These are phyloP conservation scores for Procambarus virginalis DNA, from an alignment of 1,140 invertebrate genomes.

Conservation along the genomic window DNA sequence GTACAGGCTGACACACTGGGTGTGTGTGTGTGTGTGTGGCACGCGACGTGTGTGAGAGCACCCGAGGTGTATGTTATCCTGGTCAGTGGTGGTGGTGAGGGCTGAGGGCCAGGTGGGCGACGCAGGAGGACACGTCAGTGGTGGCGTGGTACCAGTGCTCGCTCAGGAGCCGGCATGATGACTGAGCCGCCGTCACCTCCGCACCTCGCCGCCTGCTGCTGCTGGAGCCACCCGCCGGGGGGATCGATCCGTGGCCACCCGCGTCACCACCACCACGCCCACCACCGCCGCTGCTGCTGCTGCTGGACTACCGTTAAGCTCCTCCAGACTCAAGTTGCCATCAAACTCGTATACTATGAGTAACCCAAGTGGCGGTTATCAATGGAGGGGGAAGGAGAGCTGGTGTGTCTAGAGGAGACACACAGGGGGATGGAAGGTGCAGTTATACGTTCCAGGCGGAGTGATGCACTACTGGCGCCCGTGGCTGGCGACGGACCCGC, in stretches of 20 bases:
- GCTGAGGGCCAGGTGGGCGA: conserved; percentile 10
- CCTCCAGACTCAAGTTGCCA: neutral
- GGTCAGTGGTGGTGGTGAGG: neutral
- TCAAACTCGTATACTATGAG: too few relatives aligned
- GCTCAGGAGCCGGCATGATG: conserved; percentile 57
- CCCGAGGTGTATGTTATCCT: neutral
- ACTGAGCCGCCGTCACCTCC: conserved; percentile 37
- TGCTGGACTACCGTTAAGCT: neutral
- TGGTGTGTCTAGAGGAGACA: neutral
- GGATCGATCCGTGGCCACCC: conserved; percentile 49
- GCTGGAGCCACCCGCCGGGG: conserved; percentile 38
- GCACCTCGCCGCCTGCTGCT: conserved; percentile 39
- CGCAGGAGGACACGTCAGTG: neutral
- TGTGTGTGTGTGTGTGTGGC: too few relatives aligned
- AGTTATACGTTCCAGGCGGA: conserved; percentile 20
- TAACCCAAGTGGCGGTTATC: neutral
- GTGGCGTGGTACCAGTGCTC: conserved; percentile 43
- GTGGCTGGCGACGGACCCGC: conserved; percentile 34
- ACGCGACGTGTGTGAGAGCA: neutral
- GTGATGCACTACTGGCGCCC: conserved; percentile 49
- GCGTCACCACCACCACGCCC: conserved; percentile 57
- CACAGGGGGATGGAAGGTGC: neutral
- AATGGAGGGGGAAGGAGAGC: neutral
- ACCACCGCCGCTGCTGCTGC: conserved; percentile 36
- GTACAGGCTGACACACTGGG: neutral